These are phyloP conservation scores for Papilio machaon DNA, from an alignment of 1,140 invertebrate genomes.

Conservation along the genomic window DNA sequence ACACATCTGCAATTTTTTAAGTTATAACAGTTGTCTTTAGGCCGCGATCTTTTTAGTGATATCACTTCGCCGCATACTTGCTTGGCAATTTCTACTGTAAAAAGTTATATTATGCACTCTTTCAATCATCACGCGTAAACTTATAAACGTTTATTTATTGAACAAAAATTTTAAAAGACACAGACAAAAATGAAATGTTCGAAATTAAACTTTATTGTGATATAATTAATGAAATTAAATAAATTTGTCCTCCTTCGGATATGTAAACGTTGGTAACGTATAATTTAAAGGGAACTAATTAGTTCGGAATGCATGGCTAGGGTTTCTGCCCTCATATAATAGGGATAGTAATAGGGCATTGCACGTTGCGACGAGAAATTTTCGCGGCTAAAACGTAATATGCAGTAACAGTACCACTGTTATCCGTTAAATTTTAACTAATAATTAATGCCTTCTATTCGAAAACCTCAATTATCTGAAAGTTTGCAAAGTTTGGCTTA, in stretches of 20 bases:
- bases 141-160: not conserved
- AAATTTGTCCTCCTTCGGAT: not conserved
- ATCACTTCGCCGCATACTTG: no score
- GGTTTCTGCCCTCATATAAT: not conserved
- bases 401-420: not conserved
- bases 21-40: no score
- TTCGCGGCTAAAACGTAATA: not conserved
- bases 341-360: not conserved
- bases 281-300: conserved; percentile 2
- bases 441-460: not conserved
- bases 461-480: not conserved
- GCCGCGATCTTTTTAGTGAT: no score
- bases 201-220: not conserved
- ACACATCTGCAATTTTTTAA: no score
- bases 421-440: not conserved
- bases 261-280: not conserved
- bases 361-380: conserved; percentile 21
- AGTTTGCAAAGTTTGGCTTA: no score
- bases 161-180: not conserved
- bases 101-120: no score
- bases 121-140: no score
- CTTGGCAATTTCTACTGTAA: no score
- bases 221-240: not conserved
- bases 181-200: not conserved
- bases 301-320: not conserved